Evolutionary conservation across 2,113 vertebrate genomes (phyloP).

Genomic region (Rhynchomys soricoides): DNA sequence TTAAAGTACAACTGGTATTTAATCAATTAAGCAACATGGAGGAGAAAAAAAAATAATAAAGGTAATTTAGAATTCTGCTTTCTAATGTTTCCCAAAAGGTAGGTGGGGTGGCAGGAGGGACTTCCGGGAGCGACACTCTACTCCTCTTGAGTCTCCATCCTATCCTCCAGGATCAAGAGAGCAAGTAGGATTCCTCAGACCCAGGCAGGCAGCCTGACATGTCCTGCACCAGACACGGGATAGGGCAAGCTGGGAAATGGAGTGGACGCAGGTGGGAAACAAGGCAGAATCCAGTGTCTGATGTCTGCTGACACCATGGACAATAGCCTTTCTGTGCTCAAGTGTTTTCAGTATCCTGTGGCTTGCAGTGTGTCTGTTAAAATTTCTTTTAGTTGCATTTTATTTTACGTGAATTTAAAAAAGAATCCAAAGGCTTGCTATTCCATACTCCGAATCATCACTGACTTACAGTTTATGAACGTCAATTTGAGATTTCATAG

Average conservation of each 20-base stretch:
- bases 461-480: slow-evolving; percentile 55
- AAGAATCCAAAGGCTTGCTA: not conserved
- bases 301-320: not conserved
- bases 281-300: not conserved
- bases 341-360: not conserved
- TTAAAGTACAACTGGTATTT: slow-evolving; percentile 73
- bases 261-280: not conserved
- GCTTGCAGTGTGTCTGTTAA: not conserved
- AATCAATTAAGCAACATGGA: slow-evolving; percentile 62
- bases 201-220: not conserved
- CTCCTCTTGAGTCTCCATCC: not conserved
- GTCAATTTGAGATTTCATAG: slow-evolving; percentile 53
- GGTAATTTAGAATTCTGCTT: slow-evolving; percentile 71
- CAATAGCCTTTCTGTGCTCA: not conserved
- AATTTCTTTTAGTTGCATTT: not conserved
- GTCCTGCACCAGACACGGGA: not conserved
- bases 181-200: not conserved
- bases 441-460: slow-evolving; percentile 34
- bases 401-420: slow-evolving; percentile 33
- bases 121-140: not conserved
- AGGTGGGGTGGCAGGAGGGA: slow-evolving; percentile 14
- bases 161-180: not conserved
- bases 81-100: slow-evolving; percentile 19
- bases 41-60: slow-evolving; percentile 75
- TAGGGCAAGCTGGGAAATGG: not conserved